Evolutionary conservation across 2,888 invertebrate species (phyloP).

Genomic region (Drosophila subquinaria): DNA sequence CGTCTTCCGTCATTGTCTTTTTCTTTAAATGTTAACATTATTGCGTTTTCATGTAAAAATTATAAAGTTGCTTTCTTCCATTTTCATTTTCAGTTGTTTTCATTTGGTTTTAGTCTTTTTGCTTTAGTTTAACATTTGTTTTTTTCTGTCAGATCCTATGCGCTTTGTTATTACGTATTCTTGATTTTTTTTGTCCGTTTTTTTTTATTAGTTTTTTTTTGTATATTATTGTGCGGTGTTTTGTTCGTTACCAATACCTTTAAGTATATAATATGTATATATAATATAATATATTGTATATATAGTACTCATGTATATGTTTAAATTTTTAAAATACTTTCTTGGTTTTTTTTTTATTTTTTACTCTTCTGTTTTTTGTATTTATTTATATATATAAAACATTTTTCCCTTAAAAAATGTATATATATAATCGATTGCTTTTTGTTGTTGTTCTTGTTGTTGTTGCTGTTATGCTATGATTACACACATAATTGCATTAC

Average conservation of each 20-base stretch:
- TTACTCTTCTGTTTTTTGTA: constrained; percentile 41
- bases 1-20: constrained; percentile 46
- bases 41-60: constrained; percentile 75
- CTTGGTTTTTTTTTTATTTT: constrained; percentile 54
- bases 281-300: constrained; percentile 70
- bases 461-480: constrained; percentile 41
- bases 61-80: constrained; percentile 63
- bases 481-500: constrained; percentile 47
- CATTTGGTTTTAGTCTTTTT: constrained; percentile 64
- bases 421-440: constrained; percentile 78
- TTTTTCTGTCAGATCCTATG: constrained; percentile 42
- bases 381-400: constrained; percentile 60
- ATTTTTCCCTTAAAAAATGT: constrained; percentile 72
- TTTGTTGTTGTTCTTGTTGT: constrained; percentile 63
- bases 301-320: constrained; percentile 78
- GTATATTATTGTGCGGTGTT: constrained; percentile 84
- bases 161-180: constrained; percentile 64
- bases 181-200: constrained; percentile 22
- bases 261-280: constrained; percentile 71
- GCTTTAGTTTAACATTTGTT: constrained; percentile 62
- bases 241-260: constrained; percentile 78
- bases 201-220: constrained; percentile 47
- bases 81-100: constrained; percentile 38
- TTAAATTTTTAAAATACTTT: constrained; percentile 79
- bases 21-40: constrained; percentile 81